phyloP scores from a whole-genome alignment of 2,888 invertebrate species.

The Anticlea derivata region DNA sequence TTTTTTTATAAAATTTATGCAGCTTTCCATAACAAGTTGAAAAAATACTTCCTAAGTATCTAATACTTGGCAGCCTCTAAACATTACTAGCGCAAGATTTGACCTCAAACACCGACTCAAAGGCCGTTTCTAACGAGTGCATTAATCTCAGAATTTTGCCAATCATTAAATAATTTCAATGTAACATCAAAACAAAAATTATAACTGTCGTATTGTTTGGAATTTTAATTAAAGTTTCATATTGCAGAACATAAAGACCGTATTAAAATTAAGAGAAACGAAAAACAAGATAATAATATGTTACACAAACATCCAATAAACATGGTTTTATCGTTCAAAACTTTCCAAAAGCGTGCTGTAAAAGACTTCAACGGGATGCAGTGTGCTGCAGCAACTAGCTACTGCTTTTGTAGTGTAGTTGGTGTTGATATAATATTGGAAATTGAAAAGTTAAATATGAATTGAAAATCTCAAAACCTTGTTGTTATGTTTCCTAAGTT shows the following conservation, averaged over 20 bases:
- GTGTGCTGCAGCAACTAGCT: conserved; percentile 25
- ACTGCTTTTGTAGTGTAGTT: too few species aligned
- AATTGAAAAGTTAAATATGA: not conserved
- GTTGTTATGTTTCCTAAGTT: conserved; percentile 25
- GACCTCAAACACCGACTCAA: conserved; percentile 33
- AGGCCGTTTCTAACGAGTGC: conserved; percentile 21
- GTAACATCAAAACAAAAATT: conserved; percentile 28
- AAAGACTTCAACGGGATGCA: conserved; percentile 79
- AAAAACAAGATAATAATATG: conserved; percentile 49
- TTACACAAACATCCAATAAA: conserved; percentile 58
- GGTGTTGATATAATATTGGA: not conserved
- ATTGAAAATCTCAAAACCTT: conserved; percentile 27
- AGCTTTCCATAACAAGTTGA: conserved; percentile 24
- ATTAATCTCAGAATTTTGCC: conserved; percentile 24
- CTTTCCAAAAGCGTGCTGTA: conserved; percentile 75
- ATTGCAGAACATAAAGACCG: conserved; percentile 43
- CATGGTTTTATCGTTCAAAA: conserved; percentile 61
- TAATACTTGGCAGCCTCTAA: conserved; percentile 21
- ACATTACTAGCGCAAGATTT: conserved; percentile 20
- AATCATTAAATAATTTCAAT: conserved; percentile 19
- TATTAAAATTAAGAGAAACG: conserved; percentile 57
- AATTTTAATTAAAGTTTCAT: conserved; percentile 41
- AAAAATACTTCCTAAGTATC: conserved; percentile 25
- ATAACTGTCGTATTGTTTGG: conserved; percentile 33
- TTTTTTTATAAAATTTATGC: conserved; percentile 13